Evolutionary conservation across 2,113 vertebrate species (phyloP).

Genomic region (Proteles cristata): DNA sequence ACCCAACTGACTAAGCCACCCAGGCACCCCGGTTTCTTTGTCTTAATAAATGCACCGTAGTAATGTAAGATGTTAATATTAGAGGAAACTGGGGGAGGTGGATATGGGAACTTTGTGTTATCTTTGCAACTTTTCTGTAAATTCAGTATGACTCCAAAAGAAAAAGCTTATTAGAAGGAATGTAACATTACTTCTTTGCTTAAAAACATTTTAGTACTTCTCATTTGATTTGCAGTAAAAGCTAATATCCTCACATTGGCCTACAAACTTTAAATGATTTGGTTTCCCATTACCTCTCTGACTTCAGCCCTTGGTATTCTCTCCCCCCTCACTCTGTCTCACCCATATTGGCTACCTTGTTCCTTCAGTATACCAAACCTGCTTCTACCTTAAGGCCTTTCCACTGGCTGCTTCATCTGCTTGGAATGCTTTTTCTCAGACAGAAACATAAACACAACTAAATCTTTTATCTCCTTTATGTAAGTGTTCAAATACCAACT

Average conservation of each 20-base stretch:
- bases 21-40: neutral
- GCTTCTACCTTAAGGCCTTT: neutral
- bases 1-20: no score
- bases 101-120: neutral
- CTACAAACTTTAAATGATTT: neutral
- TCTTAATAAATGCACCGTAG: neutral
- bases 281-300: neutral
- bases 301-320: neutral
- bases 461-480: neutral
- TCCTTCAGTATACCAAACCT: neutral
- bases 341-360: neutral
- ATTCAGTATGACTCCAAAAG: neutral
- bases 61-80: neutral
- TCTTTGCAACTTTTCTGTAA: neutral
- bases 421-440: neutral
- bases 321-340: neutral
- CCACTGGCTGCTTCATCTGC: neutral
- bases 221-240: neutral
- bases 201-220: neutral
- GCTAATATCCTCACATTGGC: neutral
- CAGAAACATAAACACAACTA: neutral
- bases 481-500: neutral
- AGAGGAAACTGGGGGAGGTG: neutral
- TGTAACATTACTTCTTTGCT: neutral
- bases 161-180: neutral